Evolutionary conservation across 2,888 invertebrate genomes (phyloP), one percentile per base, ranked within the genome.

Genomic region (Phoenoteleia sp.): DNA sequence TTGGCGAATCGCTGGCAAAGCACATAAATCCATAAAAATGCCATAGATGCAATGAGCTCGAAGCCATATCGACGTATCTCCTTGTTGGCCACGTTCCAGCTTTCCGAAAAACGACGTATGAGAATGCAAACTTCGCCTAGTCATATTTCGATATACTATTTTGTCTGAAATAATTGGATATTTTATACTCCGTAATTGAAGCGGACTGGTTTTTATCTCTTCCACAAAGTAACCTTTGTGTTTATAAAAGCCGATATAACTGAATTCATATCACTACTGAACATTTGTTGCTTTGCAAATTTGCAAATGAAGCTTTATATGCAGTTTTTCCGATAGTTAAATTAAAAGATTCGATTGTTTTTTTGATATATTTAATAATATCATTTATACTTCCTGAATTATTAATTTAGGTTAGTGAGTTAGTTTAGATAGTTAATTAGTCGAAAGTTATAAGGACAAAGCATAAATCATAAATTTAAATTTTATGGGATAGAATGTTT

Each of bases 21-120:
- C 79, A 79, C 66, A 81, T 85, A 85, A 85, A 85, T 81, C 81
- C 71, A 79, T 85, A 79, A 82, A 81, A 82, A 81, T 82, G 69
- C 75, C 85, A 66, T 75, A 58, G 79, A 79, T 75, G 79, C 80
- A 71, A 80, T 67, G 67, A 77, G 77, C 64, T 72, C 39, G 67
- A 64, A 81, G 74, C 74, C 69, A 77, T 81, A 81, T 75, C 79
- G 81, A 75, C 77, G 74, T 64, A 71, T 58, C 67, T 80, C 23
- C 66, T 80, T 66, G 79, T 80, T 85, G 85, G 81, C 82, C 47
- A 56, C 29, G 75, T 56, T 82, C 79, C 82, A 85, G 85, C 81
- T 66, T 36, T 13, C 21, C 39, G 42, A 79, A 81, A 76, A 77
- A 62, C 64, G 67, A 52, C 47, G 49, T 49, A 52, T 17, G 33